phyloP scores from a whole-genome alignment of 2,797 vertebrate species.

The Arctocebus calabarensis region DNA sequence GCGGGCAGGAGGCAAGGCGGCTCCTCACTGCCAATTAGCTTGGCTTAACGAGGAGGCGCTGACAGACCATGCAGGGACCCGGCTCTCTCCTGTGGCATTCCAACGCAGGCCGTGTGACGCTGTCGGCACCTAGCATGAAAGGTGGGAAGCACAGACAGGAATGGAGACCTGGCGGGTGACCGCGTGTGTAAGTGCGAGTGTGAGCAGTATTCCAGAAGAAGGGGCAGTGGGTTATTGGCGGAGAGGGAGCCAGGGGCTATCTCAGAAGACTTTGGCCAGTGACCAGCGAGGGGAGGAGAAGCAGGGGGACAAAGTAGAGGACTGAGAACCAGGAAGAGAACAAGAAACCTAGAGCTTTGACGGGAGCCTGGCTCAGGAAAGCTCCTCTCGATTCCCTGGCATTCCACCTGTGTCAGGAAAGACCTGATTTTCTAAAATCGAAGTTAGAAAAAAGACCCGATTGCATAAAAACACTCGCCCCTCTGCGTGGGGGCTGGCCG shows the following conservation, averaged over 20 bases:
- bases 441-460: neutral
- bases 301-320: no score
- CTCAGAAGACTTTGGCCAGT: neutral
- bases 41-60: constrained; percentile 1
- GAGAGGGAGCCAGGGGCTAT: neutral
- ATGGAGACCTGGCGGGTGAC: neutral
- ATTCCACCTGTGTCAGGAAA: neutral
- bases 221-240: neutral
- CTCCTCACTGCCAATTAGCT: neutral
- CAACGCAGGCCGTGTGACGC: fast-evolving
- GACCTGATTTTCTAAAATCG: neutral
- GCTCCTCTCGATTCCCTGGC: neutral
- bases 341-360: neutral
- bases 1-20: neutral
- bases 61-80: neutral
- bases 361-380: neutral
- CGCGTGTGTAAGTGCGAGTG: no score
- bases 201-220: neutral
- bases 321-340: neutral
- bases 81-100: fast-evolving
- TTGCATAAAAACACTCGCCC: neutral
- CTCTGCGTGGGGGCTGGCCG: neutral
- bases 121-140: neutral
- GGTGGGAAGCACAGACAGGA: neutral
- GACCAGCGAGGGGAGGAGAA: neutral